Evolutionary conservation across 1,140 invertebrate genomes (phyloP), one percentile per base, ranked within the genome.

Genomic region (Hyphantria cunea): DNA sequence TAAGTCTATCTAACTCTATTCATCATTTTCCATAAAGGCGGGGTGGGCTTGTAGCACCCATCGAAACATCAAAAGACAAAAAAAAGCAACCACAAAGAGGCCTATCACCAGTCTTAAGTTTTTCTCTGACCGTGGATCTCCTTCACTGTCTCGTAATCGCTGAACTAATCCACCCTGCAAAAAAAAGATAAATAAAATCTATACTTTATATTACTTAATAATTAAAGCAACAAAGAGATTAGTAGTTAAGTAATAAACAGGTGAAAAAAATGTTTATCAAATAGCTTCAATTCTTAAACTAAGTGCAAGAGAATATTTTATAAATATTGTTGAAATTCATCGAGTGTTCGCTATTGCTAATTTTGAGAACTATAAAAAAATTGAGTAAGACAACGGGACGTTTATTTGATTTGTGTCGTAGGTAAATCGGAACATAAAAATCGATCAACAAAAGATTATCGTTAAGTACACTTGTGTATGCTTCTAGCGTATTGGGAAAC

Each of bases 111-210:
- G 74, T 54, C 80, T 76, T 25, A 90, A 76, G 17, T 76, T 85
- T 60, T 86, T 87, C 58, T 90, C 86, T 3, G 86, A 84, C 48
- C 78, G 64, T 33, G 88, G 85, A 56, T 89, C 86, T 2, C 85
- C 72, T 60, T 89, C 84, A 64, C 86, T 88, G 25, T 73, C 76
- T 6, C 79, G 78, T 15, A 89, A 61, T 7, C 86, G 60, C 61
- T 89, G 86, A 10, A 90, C 74, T 14, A 90, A 56, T 9, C 86
- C 86, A 45, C 82, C 78, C 85, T 89, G 81, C 53, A 82, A 83
- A 47, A 58, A 61, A 58, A 58, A 17, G 9, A 6, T 7, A 10
- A 9, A 25, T 31, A 6, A 17, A 31, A 54, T 12, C 31, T n/a
- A 44, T 25, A 44, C 5, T 25, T 25, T 25, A 5, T 25, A 25